phyloP scores from a whole-genome alignment of 2,888 invertebrate genomes.

The Gandaritis pyraliata region DNA sequence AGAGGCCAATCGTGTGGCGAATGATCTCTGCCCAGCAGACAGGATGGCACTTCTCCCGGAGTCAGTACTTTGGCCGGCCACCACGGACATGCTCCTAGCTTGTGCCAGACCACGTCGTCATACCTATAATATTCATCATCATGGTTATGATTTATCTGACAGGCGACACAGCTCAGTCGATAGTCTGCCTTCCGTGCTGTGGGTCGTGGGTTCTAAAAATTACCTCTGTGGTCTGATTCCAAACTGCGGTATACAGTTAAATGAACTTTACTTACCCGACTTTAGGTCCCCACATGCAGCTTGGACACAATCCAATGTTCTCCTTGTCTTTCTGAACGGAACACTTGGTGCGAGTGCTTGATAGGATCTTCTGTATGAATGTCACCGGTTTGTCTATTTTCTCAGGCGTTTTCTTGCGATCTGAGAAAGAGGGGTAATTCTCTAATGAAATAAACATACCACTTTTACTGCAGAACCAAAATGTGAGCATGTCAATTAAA shows the following conservation, averaged over 20 bases:
- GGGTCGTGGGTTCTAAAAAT: too few relatives aligned
- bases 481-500: too few relatives aligned
- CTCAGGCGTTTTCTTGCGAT: constrained; percentile 71
- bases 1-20: constrained; percentile 70
- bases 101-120: constrained; percentile 79
- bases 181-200: too few relatives aligned
- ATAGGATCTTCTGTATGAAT: constrained; percentile 67
- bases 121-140: constrained; percentile 51
- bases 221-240: too few relatives aligned
- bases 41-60: constrained; percentile 67
- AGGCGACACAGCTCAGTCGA: too few relatives aligned
- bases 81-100: constrained; percentile 71
- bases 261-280: constrained; percentile 59
- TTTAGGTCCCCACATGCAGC: constrained; percentile 77
- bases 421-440: constrained; percentile 52
- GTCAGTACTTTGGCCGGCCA: constrained; percentile 75
- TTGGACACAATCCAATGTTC: constrained; percentile 66
- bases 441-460: too few relatives aligned
- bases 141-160: too few relatives aligned
- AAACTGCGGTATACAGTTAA: not conserved
- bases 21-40: constrained; percentile 61
- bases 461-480: too few relatives aligned
- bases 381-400: constrained; percentile 54
- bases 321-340: constrained; percentile 58
- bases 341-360: constrained; percentile 68